Evolutionary conservation across 2,888 invertebrate genomes (phyloP), one percentile per base, ranked within the genome.

Genomic region (Drosophila sordidula): DNA sequence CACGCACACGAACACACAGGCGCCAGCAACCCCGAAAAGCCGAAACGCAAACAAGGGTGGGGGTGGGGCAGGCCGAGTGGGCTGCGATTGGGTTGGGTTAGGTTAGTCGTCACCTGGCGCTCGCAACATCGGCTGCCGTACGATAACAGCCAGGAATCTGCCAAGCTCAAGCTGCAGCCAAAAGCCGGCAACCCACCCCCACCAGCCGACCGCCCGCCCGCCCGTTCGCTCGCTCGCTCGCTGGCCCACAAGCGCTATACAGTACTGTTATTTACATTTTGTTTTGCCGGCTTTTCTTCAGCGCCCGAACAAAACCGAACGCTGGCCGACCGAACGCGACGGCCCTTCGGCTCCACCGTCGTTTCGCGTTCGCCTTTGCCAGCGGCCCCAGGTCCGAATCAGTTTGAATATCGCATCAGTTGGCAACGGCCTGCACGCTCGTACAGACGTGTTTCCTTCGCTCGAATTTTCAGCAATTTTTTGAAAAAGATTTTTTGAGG

Each of bases 211-310:
- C n/a, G n/a, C n/a, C n/a, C n/a, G n/a, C n/a, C n/a, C n/a, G n/a
- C n/a, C n/a, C n/a, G n/a, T n/a, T n/a, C n/a, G n/a, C n/a, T n/a
- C n/a, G n/a, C n/a, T n/a, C n/a, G n/a, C 6, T 18, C 44, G 9
- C 22, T 29, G 8, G 5, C 14, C 16, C 41, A 29, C 44, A 34
- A 18, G 32, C 42, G 32, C 18, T 25, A 52, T 38, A 45, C 66
- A 72, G 52, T 6, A 73, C 67, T 80, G 79, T 84, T 89, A 89
- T 90, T 89, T 89, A 89, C 90, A 86, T 87, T 88, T 85, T 80
- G 81, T 83, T 83, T 85, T 87, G 83, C 83, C 83, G 83, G 83
- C 83, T 75, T 83, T 87, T 87, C 85, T 39, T 25, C 66, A 38
- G 32, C 14, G 44, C 18, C 57, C 61, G 49, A 68, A 47, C 26